These are phyloP conservation scores for Heterohyrax brucei DNA, from an alignment of 2,797 vertebrate genomes.

Conservation along the genomic window DNA sequence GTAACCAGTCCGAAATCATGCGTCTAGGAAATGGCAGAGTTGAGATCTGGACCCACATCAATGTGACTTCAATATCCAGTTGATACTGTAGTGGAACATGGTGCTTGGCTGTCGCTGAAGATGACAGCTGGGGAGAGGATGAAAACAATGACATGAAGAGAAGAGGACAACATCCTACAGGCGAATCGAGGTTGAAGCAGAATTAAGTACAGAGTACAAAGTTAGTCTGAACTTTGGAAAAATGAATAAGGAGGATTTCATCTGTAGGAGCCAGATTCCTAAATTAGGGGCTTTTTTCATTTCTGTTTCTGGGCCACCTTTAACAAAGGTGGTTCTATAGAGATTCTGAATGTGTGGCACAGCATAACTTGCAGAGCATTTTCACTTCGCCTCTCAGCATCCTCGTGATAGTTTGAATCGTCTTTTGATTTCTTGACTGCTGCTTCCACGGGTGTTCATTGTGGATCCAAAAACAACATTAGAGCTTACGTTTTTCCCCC, in stretches of 20 bases:
- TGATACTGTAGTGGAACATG: not conserved
- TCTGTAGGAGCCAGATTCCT: conserved; percentile 38
- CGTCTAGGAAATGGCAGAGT: conserved; percentile 2
- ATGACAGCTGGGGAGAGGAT: not conserved
- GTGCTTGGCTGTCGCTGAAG: conserved; percentile 1
- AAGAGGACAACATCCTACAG: not conserved
- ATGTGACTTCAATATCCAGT: not conserved
- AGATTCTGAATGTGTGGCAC: not conserved
- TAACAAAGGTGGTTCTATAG: conserved; percentile 19
- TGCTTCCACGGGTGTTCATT: too few relatives aligned
- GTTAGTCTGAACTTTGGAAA: conserved; percentile 22
- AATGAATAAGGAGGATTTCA: conserved; percentile 6
- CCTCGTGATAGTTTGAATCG: not conserved
- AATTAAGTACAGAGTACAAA: conserved; percentile 25
- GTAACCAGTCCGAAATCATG: not conserved
- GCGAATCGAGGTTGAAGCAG: not conserved
- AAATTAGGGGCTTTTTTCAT: conserved; percentile 38
- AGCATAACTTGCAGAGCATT: conserved; percentile 12
- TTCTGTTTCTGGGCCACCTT: conserved; percentile 19
- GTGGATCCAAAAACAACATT: too few relatives aligned
- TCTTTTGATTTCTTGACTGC: too few relatives aligned
- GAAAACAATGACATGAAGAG: not conserved
- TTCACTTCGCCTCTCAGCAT: conserved; percentile 50
- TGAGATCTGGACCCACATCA: conserved; percentile 49
- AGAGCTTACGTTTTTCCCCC: too few relatives aligned